Evolutionary conservation across 2,888 invertebrate genomes (phyloP).

Genomic region (Thymelicus acteon): DNA sequence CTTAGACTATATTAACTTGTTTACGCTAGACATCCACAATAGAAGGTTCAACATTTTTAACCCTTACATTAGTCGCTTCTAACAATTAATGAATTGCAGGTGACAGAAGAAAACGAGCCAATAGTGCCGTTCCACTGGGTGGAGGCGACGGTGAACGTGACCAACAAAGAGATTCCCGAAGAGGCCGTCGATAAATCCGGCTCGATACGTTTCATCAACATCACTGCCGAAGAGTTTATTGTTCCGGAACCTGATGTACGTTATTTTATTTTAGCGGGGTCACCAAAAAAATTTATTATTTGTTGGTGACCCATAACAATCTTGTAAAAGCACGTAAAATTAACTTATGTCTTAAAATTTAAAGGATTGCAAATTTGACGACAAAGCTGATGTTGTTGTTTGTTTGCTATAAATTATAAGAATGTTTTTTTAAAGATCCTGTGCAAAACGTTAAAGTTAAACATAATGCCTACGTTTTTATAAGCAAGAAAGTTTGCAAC

Average conservation of each 20-base stretch:
- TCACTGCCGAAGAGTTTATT: constrained; percentile 95
- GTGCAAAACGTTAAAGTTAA: too few relatives aligned
- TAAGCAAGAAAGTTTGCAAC: not conserved
- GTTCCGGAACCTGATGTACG: constrained; percentile 74
- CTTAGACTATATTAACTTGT: too few relatives aligned
- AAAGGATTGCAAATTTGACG: too few relatives aligned
- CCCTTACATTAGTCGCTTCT: not conserved
- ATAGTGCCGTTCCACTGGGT: constrained; percentile 88
- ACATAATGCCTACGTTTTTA: too few relatives aligned
- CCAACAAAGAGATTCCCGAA: constrained; percentile 94
- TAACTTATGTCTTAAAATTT: too few relatives aligned
- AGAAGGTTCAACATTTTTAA: not conserved
- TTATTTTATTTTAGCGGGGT: too few relatives aligned
- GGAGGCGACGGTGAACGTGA: constrained; percentile 93
- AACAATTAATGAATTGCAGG: constrained; percentile 55
- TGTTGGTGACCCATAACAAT: too few relatives aligned
- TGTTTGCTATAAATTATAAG: too few relatives aligned
- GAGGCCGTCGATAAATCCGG: constrained; percentile 97
- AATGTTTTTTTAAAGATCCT: too few relatives aligned
- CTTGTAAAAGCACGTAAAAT: not conserved
- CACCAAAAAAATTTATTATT: too few relatives aligned
- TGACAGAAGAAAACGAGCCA: constrained; percentile 87
- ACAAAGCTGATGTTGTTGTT: too few relatives aligned
- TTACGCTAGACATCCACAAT: too few relatives aligned
- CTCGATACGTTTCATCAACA: constrained; percentile 92